Conservation (phyloP, 1,140 invertebrate genomes). For the Cardiocondyla obscurior region DNA sequence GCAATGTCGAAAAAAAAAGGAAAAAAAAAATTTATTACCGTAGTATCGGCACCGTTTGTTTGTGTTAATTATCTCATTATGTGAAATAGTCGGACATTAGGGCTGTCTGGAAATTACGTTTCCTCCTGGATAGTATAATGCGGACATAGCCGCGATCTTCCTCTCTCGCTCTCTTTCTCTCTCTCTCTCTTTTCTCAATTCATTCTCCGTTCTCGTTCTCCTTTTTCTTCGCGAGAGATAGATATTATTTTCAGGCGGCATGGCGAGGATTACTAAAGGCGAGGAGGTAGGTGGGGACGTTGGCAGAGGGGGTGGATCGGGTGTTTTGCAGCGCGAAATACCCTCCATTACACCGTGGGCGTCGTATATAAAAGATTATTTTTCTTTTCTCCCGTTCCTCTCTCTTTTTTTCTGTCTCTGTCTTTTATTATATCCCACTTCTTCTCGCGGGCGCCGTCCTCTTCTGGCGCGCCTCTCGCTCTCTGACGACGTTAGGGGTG, state of each 20-base stretch:
- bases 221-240: slow-evolving; percentile 70
- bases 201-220: slow-evolving; percentile 15
- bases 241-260: slow-evolving; percentile 79
- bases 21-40: no score
- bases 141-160: slow-evolving; percentile 70
- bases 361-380: slow-evolving; percentile 80
- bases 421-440: slow-evolving; percentile 8
- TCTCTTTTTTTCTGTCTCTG: background rate
- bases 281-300: slow-evolving; percentile 60
- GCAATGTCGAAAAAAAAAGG: no score
- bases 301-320: slow-evolving; percentile 67
- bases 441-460: background rate
- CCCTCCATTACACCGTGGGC: slow-evolving; percentile 82
- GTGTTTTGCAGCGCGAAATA: slow-evolving; percentile 83
- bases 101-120: slow-evolving; percentile 61
- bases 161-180: slow-evolving; percentile 20
- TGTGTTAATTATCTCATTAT: slow-evolving; percentile 55
- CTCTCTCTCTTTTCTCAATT: slow-evolving; percentile 54
- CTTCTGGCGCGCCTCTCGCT: slow-evolving; percentile 21
- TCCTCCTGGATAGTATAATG: slow-evolving; percentile 52
- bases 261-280: slow-evolving; percentile 63
- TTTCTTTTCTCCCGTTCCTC: slow-evolving; percentile 74
- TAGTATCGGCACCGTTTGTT: background rate
- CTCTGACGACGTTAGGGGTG: slow-evolving; percentile 8
- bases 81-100: background rate